Evolutionary conservation across 2,113 vertebrate genomes (phyloP), one percentile per base, ranked within the genome.

Genomic region (Chamaetylas fuelleborni): DNA sequence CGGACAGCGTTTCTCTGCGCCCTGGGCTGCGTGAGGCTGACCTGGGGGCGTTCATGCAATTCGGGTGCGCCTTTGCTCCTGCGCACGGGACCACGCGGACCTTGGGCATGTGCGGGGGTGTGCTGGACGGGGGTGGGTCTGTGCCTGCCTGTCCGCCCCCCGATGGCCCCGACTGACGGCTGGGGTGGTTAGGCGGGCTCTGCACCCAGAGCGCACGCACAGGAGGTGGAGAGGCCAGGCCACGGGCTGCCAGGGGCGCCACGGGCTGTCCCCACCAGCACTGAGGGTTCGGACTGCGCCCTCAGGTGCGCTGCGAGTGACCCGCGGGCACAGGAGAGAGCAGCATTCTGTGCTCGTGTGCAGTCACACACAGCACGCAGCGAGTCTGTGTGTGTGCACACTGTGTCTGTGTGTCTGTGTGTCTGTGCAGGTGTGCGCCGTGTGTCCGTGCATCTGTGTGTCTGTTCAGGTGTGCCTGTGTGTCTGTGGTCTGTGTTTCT

Each of bases 31-130:
- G 5, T 4, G 50, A 14, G 36, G 33, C 33, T 64, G 2, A 14
- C 33, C 2, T 1, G 8, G 0, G 0, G 15, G 20, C 0, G 2
- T 7, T 65, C 38, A 2, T 13, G 36, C 3, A 4, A 33, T 36
- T 23, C 18, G 33, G 69, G 47, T 26, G 70, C 0, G 1, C 7
- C 10, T 33, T 40, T 19, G 36, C 33, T 12, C 11, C 42, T 4
- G 23, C 7, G 24, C 31, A 2, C 14, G 11, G 19, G 8, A 20
- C 78, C 3, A 0, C 6, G 28, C 5, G 17, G 24, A 25, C 17
- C 7, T 25, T 10, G 40, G 11, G 51, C 42, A 2, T 11, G 19
- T 34, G 58, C 29, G 10, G 7, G 26, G 29, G 3, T 34, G 42
- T 14, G 67, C 26, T 25, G 38, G 50, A 26, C 18, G 8, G 45